Evolutionary conservation across 2,113 vertebrate genomes (phyloP), one percentile per base, ranked within the genome.

Genomic region (Rutilus rutilus): DNA sequence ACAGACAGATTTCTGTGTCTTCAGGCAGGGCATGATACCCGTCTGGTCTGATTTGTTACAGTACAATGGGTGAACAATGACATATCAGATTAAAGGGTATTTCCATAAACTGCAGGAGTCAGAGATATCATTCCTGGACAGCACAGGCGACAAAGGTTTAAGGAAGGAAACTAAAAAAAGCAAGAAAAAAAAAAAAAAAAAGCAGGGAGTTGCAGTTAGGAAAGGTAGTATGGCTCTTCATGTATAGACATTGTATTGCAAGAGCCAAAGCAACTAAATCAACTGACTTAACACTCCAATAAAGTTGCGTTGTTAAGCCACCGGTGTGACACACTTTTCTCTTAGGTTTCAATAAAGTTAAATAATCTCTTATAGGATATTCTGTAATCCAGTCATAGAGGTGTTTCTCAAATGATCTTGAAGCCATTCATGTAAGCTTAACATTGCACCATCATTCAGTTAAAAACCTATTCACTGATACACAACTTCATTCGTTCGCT

Each of bases 1-100:
- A 95, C 94, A 94, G 93, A 91, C 92, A 92, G 91, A 93, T 92
- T 83, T 91, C 78, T 65, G 84, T 85, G 73, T 92, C 91, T 45
- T 86, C 86, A 83, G 82, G 89, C 86, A 71, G 89, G 87, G 80
- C 73, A 80, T 87, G 47, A 85, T 60, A 71, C 87, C 83, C 74
- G 36, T 2, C 85, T 59, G 73, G 54, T 90, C 78, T 62, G 62
- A 73, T 90, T 83, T 84, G 65, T 76, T 87, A 76, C 82, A 86
- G 73, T 81, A 87, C 64, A 79, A 80, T 59, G 25, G 60, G 54
- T 87, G 77, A 85, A 91, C 71, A 79, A 85, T 78, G 54, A 36
- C 86, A 73, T 84, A 36, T 65, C 85, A 88, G 87, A 86, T 89
- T 87, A 88, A 86, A 90, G 78, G 90, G 87, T 74, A 88, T 85